phyloP scores from a whole-genome alignment of 2,797 vertebrate species.

The Lophotriccus pileatus region DNA sequence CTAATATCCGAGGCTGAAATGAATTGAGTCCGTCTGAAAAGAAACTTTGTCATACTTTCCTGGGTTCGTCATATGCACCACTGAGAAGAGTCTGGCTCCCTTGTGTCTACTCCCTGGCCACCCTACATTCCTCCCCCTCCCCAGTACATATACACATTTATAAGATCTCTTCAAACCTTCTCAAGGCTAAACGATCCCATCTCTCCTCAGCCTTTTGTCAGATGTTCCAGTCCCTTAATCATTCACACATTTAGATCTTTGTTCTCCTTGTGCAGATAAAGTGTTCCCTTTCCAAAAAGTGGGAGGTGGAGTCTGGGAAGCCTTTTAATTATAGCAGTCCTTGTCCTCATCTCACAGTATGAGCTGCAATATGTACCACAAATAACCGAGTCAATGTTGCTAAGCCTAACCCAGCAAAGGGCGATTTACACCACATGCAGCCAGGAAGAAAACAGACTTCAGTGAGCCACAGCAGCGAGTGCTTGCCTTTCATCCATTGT shows the following conservation, averaged over 20 bases:
- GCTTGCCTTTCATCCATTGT: background rate
- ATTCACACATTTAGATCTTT: background rate
- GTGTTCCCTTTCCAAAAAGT: background rate
- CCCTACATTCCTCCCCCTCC: rapidly evolving
- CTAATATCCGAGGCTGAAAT: background rate
- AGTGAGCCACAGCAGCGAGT: background rate
- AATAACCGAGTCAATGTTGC: slow-evolving; percentile 17
- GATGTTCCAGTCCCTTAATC: background rate
- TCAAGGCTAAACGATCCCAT: background rate
- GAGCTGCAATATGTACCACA: background rate
- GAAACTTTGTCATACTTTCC: background rate
- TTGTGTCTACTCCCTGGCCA: background rate
- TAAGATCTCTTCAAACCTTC: background rate
- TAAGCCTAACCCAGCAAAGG: background rate
- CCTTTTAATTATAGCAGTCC: slow-evolving; percentile 15
- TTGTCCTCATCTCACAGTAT: slow-evolving; percentile 13
- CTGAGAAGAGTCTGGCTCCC: background rate
- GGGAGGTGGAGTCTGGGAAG: background rate
- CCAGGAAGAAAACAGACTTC: slow-evolving; percentile 10
- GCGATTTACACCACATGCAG: slow-evolving; percentile 2
- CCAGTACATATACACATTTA: background rate
- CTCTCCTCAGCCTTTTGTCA: background rate
- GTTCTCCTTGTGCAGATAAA: slow-evolving; percentile 1
- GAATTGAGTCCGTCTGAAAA: background rate
- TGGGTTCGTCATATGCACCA: rapidly evolving